Base-by-base conservation (phyloP, 1,140 invertebrate species). In the Cardiocondyla obscurior region DNA sequence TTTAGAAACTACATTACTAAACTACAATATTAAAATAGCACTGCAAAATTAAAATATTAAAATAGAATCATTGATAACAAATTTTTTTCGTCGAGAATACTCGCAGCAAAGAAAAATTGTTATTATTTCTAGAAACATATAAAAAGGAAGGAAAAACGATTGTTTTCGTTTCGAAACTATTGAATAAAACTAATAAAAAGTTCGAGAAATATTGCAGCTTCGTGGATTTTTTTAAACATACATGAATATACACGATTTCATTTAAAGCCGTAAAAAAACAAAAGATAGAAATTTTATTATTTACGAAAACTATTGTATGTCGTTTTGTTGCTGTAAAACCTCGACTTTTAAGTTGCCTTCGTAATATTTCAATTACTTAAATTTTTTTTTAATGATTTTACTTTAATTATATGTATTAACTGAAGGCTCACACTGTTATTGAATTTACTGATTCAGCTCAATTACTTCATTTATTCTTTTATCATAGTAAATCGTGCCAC, bases 111-210 rank as follows among this genome's bases (percentile, higher is more conserved):
- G 1, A 44, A 42, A 62, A 30, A 44, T 1, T 3, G 36, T 25
- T 46, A 0, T 33, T 62, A 33, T 76, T 60, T 62, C 5, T 16
- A 19, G 12, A 44, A 5, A 62, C 46, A 36, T 16, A 25, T 5
- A 10, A 14, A 6, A 19, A 28, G 51, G 16, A 51, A 77, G 12
- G 14, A 44, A 33, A n/a, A n/a, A 64, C 16, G 53, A 39, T 67
- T 39, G 53, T n/a, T n/a, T n/a, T 1, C 2, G 2, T 64, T 76
- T 33, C 33, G 3, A 42, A 39, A 77, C 33, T 53, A 10, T 51
- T 62, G 10, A n/a, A 39, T 28, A 53, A 36, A 65, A 77, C n/a
- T n/a, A 77, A 3, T 53, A 14, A 77, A 67, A 77, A 28, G 12
- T 14, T 36, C 44, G 16, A 67, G 22, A 30, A 58, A 49, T 58